Evolutionary conservation across 2,888 invertebrate species (phyloP).

Genomic region (Dasysyrphus albostriatus): DNA sequence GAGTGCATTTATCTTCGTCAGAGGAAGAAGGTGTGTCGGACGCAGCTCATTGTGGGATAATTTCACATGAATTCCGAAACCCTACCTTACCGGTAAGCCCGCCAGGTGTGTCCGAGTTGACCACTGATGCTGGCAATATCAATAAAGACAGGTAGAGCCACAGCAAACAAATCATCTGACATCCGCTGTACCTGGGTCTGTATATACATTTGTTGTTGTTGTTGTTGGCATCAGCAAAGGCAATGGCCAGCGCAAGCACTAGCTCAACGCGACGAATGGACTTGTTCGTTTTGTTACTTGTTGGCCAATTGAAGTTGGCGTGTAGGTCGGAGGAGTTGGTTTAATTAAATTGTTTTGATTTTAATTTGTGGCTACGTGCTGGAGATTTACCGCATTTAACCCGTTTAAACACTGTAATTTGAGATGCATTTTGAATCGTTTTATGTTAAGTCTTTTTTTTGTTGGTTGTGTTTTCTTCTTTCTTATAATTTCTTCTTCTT

Average conservation of each 20-base stretch:
- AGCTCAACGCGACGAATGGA: slow-evolving; percentile 42
- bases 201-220: neutral
- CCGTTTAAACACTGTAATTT: slow-evolving; percentile 71
- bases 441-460: slow-evolving; percentile 13
- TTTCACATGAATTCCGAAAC: slow-evolving; percentile 42
- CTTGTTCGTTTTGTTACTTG: slow-evolving; percentile 25
- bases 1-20: slow-evolving; percentile 63
- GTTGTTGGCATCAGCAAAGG: neutral
- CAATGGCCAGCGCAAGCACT: too few relatives aligned
- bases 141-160: slow-evolving; percentile 8
- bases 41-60: slow-evolving; percentile 50
- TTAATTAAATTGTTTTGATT: slow-evolving; percentile 75
- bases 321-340: slow-evolving; percentile 60
- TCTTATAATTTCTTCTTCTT: slow-evolving; percentile 38
- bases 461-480: slow-evolving; percentile 58
- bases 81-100: slow-evolving; percentile 30
- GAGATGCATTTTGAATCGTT: slow-evolving; percentile 55
- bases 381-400: slow-evolving; percentile 57
- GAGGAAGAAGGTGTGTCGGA: slow-evolving; percentile 32
- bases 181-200: slow-evolving; percentile 18
- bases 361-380: slow-evolving; percentile 69
- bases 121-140: slow-evolving; percentile 20
- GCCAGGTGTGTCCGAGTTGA: slow-evolving; percentile 31
- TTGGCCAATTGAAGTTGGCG: slow-evolving; percentile 25
- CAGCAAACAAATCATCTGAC: slow-evolving; percentile 46